Conservation (phyloP, 2,888 invertebrate genomes). For the Acronicta aceris region DNA sequence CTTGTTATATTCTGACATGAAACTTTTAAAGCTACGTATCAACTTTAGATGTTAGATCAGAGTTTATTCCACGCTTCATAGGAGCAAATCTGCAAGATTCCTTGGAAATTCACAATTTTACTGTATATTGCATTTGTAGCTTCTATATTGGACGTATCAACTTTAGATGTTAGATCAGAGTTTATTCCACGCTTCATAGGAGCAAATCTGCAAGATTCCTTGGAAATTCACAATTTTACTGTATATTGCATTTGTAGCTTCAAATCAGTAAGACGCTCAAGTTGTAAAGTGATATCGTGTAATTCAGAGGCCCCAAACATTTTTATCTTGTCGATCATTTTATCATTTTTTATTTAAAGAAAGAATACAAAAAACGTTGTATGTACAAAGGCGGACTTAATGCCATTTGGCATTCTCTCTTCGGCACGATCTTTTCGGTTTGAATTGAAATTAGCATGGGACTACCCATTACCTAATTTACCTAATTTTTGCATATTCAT, state of each 20-base stretch:
- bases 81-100: conserved; percentile 27
- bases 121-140: conserved; percentile 3
- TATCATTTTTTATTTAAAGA: too few species aligned
- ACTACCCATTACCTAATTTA: too few species aligned
- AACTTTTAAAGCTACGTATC: conserved; percentile 3
- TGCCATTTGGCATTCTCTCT: too few species aligned
- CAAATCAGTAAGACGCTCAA: neutral
- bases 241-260: conserved; percentile 3
- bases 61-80: conserved; percentile 26
- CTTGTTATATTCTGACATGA: conserved; percentile 11
- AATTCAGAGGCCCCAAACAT: too few species aligned
- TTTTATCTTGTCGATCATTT: too few species aligned
- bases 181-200: conserved; percentile 23
- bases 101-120: conserved; percentile 16
- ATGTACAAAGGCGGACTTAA: too few species aligned
- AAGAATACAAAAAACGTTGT: too few species aligned
- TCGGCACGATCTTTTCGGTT: too few species aligned
- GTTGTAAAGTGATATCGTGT: neutral
- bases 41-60: neutral
- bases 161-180: neutral
- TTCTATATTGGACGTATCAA: conserved; percentile 5
- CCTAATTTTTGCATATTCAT: too few species aligned
- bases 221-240: conserved; percentile 14
- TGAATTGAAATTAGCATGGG: too few species aligned
- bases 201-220: conserved; percentile 29